Conservation (phyloP, 2,113 vertebrate genomes). For the Oncorhynchus gorbuscha region DNA sequence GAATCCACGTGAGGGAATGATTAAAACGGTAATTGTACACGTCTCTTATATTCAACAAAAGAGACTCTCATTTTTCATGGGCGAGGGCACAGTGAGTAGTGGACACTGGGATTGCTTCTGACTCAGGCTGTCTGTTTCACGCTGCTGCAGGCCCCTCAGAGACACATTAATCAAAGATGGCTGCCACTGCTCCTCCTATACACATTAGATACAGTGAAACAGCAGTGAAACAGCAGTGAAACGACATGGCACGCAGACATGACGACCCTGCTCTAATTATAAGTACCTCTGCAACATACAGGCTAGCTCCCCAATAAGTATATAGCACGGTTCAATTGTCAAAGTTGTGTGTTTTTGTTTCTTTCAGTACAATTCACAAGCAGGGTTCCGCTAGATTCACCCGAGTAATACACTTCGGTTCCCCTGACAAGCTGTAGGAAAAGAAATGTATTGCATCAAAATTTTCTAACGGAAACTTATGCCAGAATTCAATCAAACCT, state of each 20-base stretch:
- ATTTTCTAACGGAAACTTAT: too few relatives aligned
- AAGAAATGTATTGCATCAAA: too few relatives aligned
- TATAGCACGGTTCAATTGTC: not conserved
- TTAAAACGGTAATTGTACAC: constrained; percentile 25
- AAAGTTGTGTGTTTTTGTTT: too few relatives aligned
- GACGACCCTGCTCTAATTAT: not conserved
- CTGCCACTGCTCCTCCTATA: constrained; percentile 2
- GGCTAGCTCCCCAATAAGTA: not conserved
- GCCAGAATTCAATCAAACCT: not conserved
- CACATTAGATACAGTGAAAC: too few relatives aligned
- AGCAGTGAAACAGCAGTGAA: too few relatives aligned
- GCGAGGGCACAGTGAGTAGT: constrained; percentile 43
- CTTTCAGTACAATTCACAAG: not conserved
- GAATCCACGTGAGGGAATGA: constrained; percentile 19
- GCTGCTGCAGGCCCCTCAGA: constrained; percentile 29
- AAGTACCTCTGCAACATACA: not conserved
- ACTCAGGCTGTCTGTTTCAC: constrained; percentile 30
- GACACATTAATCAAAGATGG: constrained; percentile 63
- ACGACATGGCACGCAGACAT: not conserved
- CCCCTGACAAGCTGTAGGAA: not conserved
- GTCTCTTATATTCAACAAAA: constrained; percentile 36
- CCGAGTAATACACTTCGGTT: not conserved
- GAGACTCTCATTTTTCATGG: constrained; percentile 61
- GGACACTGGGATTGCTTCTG: constrained; percentile 16
- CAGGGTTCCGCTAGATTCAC: not conserved